Base-by-base conservation (phyloP, 2,113 vertebrate species). In the Megalops atlanticus region DNA sequence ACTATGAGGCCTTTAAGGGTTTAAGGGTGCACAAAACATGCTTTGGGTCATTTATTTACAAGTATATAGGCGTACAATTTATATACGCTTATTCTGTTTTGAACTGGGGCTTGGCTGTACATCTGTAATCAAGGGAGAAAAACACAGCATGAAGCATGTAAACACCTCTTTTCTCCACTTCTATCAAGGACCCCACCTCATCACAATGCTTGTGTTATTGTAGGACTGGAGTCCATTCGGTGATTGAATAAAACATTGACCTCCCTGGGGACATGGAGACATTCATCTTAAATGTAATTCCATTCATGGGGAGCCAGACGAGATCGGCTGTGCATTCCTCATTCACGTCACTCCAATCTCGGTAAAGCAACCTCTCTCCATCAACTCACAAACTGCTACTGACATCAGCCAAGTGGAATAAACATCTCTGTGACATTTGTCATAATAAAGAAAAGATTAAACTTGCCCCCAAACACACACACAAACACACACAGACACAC, bases 281-380 rank as follows among this genome's bases (percentile, higher is more conserved):
- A 91, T 89, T 52, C 84, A 78, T 82, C 40, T 86, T 89, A 27
- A 33, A 77, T 84, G 89, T 84, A 92, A 80, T 80, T 86, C 80
- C 82, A 81, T 82, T 87, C 81, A 81, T 83, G 82, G 1, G 21
- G 21, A 3, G 2, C 52, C 18, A 5, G 21, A 58, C 1, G 52
- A 58, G 52, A 58, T 58, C 18, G 18, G 18, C 52, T 58, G 21
- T 24, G 24, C n/a, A 58, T n/a, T 18, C 52, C 8, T n/a, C 52
- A 58, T 18, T 58, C 52, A 58, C 21, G 21, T 58, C 52, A 58
- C 52, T 58, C 18, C 52, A n/a, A 58, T 58, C 52, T n/a, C 1
- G 18, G 21, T 7, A n/a, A 78, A 78, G 14, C 75, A 87, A 87
- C 24, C 86, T 88, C 80, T 86, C 68, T 74, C 83, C 76, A 84